Percentiles rank a stretch among this genome's conserved stretches.
phyloP scores from a whole-genome alignment of 2,888 invertebrate genomes.

The Scaptomyza flava region DNA sequence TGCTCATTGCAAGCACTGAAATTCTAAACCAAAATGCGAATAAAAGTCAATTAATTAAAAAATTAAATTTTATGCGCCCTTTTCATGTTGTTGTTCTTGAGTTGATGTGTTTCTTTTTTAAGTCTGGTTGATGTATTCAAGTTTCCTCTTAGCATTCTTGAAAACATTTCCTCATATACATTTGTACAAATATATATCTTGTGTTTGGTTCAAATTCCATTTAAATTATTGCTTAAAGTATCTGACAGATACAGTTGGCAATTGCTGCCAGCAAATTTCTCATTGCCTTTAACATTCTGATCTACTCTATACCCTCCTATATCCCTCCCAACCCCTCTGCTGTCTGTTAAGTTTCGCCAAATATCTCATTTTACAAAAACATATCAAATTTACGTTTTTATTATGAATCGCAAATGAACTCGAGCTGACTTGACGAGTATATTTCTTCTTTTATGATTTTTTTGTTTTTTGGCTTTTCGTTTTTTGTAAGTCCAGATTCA shows the following conservation, averaged over 20 bases:
- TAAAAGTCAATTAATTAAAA: slow-evolving; percentile 79
- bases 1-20: slow-evolving; percentile 60
- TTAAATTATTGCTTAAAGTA: slow-evolving; percentile 62
- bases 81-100: slow-evolving; percentile 36
- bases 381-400: slow-evolving; percentile 75
- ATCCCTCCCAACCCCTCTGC: background rate
- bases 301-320: background rate
- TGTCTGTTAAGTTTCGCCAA: slow-evolving; percentile 61
- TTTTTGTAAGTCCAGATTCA: slow-evolving; percentile 26
- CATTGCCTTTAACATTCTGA: background rate
- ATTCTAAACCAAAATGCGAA: slow-evolving; percentile 77
- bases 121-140: background rate
- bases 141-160: slow-evolving; percentile 9
- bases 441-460: background rate
- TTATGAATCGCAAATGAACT: slow-evolving; percentile 73
- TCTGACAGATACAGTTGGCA: slow-evolving; percentile 69
- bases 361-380: slow-evolving; percentile 79
- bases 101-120: slow-evolving; percentile 28
- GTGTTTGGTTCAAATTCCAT: slow-evolving; percentile 32
- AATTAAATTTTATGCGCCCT: slow-evolving; percentile 67
- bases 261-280: slow-evolving; percentile 39
- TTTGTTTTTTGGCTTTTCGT: background rate
- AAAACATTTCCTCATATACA: slow-evolving; percentile 30
- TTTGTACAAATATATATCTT: background rate
- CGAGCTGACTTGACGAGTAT: slow-evolving; percentile 40